A percentile compares a stretch with the other conserved stretches of the same genome.
These are phyloP conservation scores for Eupleurogrammus muticus DNA, from an alignment of 2,797 vertebrate species.

Conservation along the genomic window DNA sequence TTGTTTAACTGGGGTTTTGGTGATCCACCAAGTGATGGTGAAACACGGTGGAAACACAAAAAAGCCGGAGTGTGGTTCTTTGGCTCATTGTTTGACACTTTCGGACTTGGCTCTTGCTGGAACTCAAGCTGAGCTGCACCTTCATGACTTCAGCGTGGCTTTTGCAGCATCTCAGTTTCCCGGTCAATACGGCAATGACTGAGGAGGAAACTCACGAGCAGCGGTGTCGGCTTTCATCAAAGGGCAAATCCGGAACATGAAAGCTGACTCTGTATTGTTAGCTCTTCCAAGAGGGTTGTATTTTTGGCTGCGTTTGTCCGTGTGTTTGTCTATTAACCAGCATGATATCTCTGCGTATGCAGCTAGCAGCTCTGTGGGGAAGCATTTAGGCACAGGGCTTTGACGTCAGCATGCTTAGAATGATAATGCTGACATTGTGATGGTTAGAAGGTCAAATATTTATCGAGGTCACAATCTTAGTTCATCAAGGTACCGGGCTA, in stretches of 20 bases:
- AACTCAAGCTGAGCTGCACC: constrained; percentile 20
- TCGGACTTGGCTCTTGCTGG: constrained; percentile 22
- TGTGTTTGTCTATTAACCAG: constrained; percentile 11
- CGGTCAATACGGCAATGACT: constrained; percentile 26
- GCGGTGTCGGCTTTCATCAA: constrained; percentile 43
- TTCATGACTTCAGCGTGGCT: constrained; percentile 15
- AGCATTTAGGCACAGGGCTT: background rate
- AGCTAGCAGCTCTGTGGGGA: background rate
- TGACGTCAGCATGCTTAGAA: background rate
- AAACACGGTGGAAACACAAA: constrained; percentile 27
- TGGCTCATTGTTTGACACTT: constrained; percentile 39
- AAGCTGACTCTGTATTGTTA: constrained; percentile 27
- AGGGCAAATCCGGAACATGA: constrained; percentile 54
- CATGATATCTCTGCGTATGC: background rate
- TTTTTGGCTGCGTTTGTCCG: constrained; percentile 20
- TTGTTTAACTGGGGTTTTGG: constrained; percentile 46
- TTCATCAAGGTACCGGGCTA: background rate
- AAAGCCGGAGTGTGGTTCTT: constrained; percentile 34
- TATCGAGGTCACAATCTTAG: background rate
- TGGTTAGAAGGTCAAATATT: background rate
- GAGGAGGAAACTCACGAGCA: constrained; percentile 11
- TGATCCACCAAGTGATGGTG: constrained; percentile 38
- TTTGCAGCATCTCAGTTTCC: constrained; percentile 37
- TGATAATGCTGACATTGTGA: background rate
- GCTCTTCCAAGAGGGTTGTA: background rate